Evolutionary conservation across 1,140 invertebrate species (phyloP).

Genomic region (Drosophila lini): DNA sequence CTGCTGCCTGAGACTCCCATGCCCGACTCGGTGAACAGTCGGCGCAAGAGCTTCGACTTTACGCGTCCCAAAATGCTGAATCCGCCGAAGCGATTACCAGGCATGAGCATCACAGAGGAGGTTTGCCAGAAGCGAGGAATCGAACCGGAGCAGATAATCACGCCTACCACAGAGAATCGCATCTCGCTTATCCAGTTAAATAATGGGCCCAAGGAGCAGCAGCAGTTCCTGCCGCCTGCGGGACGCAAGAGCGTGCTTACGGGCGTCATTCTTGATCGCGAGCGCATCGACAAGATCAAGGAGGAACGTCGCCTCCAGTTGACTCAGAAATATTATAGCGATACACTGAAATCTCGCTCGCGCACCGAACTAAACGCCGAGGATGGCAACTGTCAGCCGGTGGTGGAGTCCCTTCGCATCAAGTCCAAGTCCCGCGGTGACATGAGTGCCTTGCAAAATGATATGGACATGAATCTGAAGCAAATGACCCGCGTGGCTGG

Average conservation of each 20-base stretch:
- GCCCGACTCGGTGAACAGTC: slow-evolving; percentile 72
- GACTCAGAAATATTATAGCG: slow-evolving; percentile 93
- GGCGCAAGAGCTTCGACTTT: slow-evolving; percentile 84
- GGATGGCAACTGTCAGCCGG: slow-evolving; percentile 68
- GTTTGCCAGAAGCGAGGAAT: slow-evolving; percentile 73
- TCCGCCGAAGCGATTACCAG: slow-evolving; percentile 86
- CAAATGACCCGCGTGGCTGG: slow-evolving; percentile 60
- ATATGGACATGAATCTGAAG: slow-evolving; percentile 81
- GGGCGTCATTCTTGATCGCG: slow-evolving; percentile 87
- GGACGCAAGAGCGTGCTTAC: slow-evolving; percentile 73
- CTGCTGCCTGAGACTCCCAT: slow-evolving; percentile 62
- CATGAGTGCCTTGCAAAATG: slow-evolving; percentile 74
- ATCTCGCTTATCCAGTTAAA: slow-evolving; percentile 86
- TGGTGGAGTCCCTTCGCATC: slow-evolving; percentile 72
- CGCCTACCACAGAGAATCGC: slow-evolving; percentile 86
- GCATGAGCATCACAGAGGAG: slow-evolving; percentile 84
- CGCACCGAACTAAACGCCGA: slow-evolving; percentile 78
- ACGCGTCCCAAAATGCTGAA: slow-evolving; percentile 85
- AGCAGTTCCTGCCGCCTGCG: slow-evolving; percentile 40
- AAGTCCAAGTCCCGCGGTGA: slow-evolving; percentile 84
- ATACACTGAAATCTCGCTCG: slow-evolving; percentile 88
- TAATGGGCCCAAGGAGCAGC: slow-evolving; percentile 72
- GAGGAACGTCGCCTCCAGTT: slow-evolving; percentile 94
- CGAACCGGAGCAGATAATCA: slow-evolving; percentile 64
- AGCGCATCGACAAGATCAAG: slow-evolving; percentile 95